Base-by-base conservation (phyloP, 1,140 invertebrate species). In the Zaprionus taronus region DNA sequence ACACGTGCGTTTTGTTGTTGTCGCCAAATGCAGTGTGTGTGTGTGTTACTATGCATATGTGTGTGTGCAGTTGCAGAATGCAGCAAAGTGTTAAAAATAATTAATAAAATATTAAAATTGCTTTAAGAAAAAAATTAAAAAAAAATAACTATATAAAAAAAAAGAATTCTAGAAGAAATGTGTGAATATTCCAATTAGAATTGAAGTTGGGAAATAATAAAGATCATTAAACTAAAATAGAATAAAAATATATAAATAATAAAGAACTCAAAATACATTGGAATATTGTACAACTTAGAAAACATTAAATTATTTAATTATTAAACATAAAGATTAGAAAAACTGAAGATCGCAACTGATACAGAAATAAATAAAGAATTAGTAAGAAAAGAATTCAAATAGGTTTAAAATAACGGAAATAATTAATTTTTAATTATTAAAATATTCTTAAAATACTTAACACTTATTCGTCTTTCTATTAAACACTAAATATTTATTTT, bases 1-100 rank as follows among this genome's bases (percentile, higher is more conserved):
- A 71, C 34, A 65, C 61, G 70, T 73, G 31, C 38, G 57, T 41
- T 44, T 70, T 62, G 31, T 61, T 61, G 56, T 66, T 65, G 73
- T 44, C 38, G 22, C 51, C 28, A 17, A 47, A 41, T 31, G n/a
- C 31, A 34, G 28, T 38, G 41, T 36, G 65, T 74, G 49, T 20
- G 44, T 66, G 49, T 49, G 60, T 61, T 31, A 34, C 17, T 20
- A 34, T 44, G 22, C 0, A 24, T 67, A 55, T 51, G 44, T 74
- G 49, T 28, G 31, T 60, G 49, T 49, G 24, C 26, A 72, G 38
- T 41, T 11, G 28, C 34, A 69, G 57, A n/a, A 38, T 53, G 58
- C 58, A 38, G 5, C 14, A 26, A 31, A 57, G 15, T 14, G 20
- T 47, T 22, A 58, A 65, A 38, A 20, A 28, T 26, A 26, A 24